Evolutionary conservation across 2,113 vertebrate genomes (phyloP).

Genomic region (Callocephalon fimbriatum): DNA sequence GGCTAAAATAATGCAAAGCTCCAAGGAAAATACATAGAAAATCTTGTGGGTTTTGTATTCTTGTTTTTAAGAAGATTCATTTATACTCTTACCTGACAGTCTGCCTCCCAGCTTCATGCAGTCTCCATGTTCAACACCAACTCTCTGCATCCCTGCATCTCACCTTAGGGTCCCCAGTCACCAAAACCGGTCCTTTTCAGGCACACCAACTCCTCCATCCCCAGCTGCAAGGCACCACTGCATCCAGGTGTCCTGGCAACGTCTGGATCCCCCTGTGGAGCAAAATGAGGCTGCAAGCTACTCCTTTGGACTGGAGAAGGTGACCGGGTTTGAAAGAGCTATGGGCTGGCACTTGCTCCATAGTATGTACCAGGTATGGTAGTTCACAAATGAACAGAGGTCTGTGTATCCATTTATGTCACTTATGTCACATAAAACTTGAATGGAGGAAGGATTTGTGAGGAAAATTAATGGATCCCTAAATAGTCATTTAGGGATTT

Average conservation of each 20-base stretch:
- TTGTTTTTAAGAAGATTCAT: background rate
- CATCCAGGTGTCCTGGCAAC: background rate
- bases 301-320: background rate
- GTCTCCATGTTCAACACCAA: fast-evolving
- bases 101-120: background rate
- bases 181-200: background rate
- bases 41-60: fast-evolving
- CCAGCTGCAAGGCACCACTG: background rate
- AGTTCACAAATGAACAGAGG: background rate
- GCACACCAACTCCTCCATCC: background rate
- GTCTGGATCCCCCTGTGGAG: background rate
- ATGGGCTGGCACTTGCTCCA: background rate
- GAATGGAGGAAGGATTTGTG: background rate
- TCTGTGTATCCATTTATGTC: background rate
- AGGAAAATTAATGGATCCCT: background rate
- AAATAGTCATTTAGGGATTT: background rate
- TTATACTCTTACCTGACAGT: background rate
- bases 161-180: background rate
- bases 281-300: background rate
- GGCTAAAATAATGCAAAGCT: background rate
- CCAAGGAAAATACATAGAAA: background rate
- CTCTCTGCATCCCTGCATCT: background rate
- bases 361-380: background rate
- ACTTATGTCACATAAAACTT: background rate
- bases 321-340: background rate